phyloP scores from a whole-genome alignment of 2,888 invertebrate genomes.

The Epinotia demarniana region DNA sequence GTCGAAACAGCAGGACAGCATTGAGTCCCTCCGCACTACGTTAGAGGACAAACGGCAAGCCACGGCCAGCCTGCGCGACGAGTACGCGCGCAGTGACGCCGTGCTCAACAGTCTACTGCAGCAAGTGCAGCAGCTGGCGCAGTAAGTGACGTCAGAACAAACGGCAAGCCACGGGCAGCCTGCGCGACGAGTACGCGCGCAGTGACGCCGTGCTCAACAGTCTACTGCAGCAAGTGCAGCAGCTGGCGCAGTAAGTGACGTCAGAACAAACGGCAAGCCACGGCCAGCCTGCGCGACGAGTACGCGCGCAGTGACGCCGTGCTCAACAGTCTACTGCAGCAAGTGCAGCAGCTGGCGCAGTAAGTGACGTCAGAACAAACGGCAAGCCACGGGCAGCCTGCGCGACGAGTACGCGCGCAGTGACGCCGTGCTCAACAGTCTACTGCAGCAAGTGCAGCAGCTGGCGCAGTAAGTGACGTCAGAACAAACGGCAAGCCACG shows the following conservation, averaged over 20 bases:
- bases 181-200: too few species aligned
- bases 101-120: conserved; percentile 63
- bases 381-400: conserved; percentile 66
- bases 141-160: conserved; percentile 57
- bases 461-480: conserved; percentile 75
- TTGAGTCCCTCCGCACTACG: conserved; percentile 80
- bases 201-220: too few species aligned
- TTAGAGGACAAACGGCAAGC: conserved; percentile 78
- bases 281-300: too few species aligned
- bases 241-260: too few species aligned
- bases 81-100: conserved; percentile 58
- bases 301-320: too few species aligned
- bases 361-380: conserved; percentile 74
- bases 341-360: too few species aligned
- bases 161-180: too few species aligned
- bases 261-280: too few species aligned
- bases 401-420: conserved; percentile 62
- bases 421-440: conserved; percentile 57
- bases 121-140: conserved; percentile 66
- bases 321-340: too few species aligned
- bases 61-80: conserved; percentile 64
- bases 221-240: too few species aligned
- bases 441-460: conserved; percentile 65
- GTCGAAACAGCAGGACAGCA: conserved; percentile 85
- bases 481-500: conserved; percentile 75